Percentiles rank a stretch among this genome's conserved stretches.
Evolutionary conservation across 2,113 vertebrate species (phyloP).

Genomic region (Junco hyemalis): DNA sequence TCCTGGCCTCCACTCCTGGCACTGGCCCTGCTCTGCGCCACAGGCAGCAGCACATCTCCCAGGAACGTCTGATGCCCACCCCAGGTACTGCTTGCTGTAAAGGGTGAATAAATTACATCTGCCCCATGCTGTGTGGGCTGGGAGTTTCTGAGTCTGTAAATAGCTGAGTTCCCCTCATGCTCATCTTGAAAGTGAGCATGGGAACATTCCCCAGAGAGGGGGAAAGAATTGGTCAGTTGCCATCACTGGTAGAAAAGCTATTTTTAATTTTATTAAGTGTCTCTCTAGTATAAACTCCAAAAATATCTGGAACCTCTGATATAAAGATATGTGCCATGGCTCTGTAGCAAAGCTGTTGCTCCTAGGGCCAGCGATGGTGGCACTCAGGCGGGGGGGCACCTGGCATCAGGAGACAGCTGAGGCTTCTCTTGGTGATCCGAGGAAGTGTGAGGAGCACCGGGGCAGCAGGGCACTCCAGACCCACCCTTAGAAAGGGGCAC

Average conservation of each 20-base stretch:
- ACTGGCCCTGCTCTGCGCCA: neutral
- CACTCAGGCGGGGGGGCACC: accelerated
- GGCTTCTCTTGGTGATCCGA: neutral
- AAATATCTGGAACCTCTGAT: neutral
- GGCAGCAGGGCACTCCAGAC: neutral
- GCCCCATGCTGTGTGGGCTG: accelerated
- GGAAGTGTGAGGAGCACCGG: accelerated
- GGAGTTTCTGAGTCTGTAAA: neutral
- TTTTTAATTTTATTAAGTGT: constrained; percentile 24
- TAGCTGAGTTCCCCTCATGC: neutral
- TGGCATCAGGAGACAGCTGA: accelerated
- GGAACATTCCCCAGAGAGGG: neutral
- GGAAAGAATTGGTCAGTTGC: neutral
- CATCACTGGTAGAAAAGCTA: neutral
- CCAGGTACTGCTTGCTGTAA: neutral
- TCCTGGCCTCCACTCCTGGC: neutral
- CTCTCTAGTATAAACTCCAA: constrained; percentile 14
- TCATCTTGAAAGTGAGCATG: constrained; percentile 33
- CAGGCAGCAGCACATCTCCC: neutral
- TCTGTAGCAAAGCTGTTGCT: accelerated
- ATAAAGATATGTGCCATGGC: neutral
- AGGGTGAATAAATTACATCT: neutral
- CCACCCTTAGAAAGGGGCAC: neutral
- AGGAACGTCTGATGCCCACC: accelerated
- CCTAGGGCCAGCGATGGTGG: neutral